Conservation (phyloP, 2,888 invertebrate species). For the Esperia sulphurella region DNA sequence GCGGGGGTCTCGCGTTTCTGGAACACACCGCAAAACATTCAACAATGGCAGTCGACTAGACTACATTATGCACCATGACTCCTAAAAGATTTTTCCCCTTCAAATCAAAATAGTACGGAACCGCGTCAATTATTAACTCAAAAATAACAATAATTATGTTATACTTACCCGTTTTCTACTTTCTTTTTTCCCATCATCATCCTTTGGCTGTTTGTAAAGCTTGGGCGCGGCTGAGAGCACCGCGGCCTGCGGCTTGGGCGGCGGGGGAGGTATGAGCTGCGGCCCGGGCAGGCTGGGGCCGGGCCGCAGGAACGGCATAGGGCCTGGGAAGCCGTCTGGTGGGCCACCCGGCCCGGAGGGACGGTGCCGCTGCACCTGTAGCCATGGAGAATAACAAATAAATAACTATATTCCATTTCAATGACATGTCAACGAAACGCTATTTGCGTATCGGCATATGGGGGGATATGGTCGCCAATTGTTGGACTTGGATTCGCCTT, state of each 20-base stretch:
- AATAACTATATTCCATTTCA: no score
- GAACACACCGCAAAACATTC: neutral
- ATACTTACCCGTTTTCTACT: slow-evolving; percentile 48
- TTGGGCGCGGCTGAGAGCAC: slow-evolving; percentile 85
- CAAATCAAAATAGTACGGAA: no score
- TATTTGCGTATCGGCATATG: no score
- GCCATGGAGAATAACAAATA: neutral
- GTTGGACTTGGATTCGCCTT: no score
- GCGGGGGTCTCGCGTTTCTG: slow-evolving; percentile 42
- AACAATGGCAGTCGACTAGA: no score
- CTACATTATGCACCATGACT: no score
- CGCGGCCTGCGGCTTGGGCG: slow-evolving; percentile 78
- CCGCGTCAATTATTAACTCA: no score
- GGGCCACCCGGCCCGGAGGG: slow-evolving; percentile 28
- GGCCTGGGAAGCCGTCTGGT: slow-evolving; percentile 48
- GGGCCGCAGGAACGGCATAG: slow-evolving; percentile 58
- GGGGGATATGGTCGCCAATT: no score
- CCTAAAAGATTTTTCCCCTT: no score
- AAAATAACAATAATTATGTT: no score
- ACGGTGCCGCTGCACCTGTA: slow-evolving; percentile 54
- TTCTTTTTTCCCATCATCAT: slow-evolving; percentile 56
- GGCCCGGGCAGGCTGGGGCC: slow-evolving; percentile 59
- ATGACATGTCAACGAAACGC: no score
- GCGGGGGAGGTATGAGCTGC: slow-evolving; percentile 60
- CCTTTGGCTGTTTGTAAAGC: slow-evolving; percentile 79